A percentile compares a stretch with the other conserved stretches of the same genome.
Conservation (phyloP, 1,140 invertebrate genomes). For the Sipha flava region DNA sequence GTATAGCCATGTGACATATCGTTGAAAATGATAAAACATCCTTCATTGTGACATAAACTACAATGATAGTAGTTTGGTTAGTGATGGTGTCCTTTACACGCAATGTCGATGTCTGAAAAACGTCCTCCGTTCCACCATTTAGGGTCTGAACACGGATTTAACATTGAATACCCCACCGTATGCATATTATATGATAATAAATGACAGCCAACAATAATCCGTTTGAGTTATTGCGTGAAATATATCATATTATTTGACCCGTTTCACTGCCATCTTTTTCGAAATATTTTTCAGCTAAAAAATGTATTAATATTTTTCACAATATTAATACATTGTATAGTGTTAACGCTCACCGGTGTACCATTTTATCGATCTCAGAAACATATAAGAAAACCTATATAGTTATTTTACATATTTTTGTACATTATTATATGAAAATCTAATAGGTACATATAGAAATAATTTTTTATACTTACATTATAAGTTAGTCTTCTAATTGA, state of each 20-base stretch:
- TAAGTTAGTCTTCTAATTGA: no score
- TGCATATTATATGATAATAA: background rate
- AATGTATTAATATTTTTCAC: background rate
- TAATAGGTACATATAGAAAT: no score
- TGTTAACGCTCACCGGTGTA: no score
- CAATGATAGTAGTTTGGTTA: background rate
- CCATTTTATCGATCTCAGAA: no score
- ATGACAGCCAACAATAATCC: background rate
- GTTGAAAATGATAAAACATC: no score
- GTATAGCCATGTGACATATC: background rate
- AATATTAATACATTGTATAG: background rate
- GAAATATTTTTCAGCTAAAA: background rate
- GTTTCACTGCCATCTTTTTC: background rate
- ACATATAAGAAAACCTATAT: no score
- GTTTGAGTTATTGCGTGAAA: background rate
- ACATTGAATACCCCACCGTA: background rate
- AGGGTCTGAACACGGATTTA: background rate
- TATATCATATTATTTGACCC: background rate
- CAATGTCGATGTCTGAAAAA: background rate
- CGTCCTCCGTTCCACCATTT: background rate
- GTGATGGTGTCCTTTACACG: background rate
- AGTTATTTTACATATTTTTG: no score
- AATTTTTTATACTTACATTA: no score
- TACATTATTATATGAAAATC: no score
- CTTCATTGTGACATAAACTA: background rate